Percentiles rank a stretch among this genome's conserved stretches.
These are phyloP conservation scores for Sesia apiformis DNA, from an alignment of 2,888 invertebrate species.

Conservation along the genomic window DNA sequence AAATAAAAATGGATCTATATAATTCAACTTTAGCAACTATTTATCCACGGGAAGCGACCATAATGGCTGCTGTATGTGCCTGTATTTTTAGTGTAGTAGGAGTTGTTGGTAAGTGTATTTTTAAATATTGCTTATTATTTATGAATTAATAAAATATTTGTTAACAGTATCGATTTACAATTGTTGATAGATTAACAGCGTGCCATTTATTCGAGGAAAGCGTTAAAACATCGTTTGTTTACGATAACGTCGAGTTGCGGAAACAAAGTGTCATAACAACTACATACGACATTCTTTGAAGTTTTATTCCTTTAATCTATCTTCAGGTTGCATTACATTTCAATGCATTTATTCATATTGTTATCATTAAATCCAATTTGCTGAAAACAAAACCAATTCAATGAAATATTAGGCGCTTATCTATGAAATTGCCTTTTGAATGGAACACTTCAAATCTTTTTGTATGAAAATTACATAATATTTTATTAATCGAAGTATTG, in stretches of 20 bases:
- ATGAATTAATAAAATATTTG: slow-evolving; percentile 17
- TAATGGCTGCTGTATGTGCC: slow-evolving; percentile 85
- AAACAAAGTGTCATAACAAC: slow-evolving; percentile 35
- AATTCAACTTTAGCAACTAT: slow-evolving; percentile 40
- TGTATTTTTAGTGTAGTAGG: slow-evolving; percentile 86
- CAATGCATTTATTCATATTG: neutral
- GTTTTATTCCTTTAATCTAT: slow-evolving; percentile 10
- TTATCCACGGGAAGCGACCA: slow-evolving; percentile 83
- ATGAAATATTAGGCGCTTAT: too few relatives aligned
- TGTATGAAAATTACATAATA: too few relatives aligned
- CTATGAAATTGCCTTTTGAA: too few relatives aligned
- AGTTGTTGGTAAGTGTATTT: slow-evolving; percentile 79
- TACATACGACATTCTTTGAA: slow-evolving; percentile 18
- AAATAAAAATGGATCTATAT: slow-evolving; percentile 15
- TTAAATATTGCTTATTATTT: neutral
- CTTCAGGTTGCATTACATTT: slow-evolving; percentile 1
- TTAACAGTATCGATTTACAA: slow-evolving; percentile 27
- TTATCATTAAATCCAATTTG: too few relatives aligned
- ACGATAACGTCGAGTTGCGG: slow-evolving; percentile 20
- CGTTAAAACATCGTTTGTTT: slow-evolving; percentile 35
- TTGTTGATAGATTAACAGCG: slow-evolving; percentile 16
- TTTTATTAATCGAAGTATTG: too few relatives aligned
- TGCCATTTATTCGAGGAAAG: slow-evolving; percentile 29
- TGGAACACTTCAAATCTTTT: too few relatives aligned
- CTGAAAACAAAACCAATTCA: too few relatives aligned